phyloP scores from a whole-genome alignment of 2,888 invertebrate species.

The Anticlea derivata region DNA sequence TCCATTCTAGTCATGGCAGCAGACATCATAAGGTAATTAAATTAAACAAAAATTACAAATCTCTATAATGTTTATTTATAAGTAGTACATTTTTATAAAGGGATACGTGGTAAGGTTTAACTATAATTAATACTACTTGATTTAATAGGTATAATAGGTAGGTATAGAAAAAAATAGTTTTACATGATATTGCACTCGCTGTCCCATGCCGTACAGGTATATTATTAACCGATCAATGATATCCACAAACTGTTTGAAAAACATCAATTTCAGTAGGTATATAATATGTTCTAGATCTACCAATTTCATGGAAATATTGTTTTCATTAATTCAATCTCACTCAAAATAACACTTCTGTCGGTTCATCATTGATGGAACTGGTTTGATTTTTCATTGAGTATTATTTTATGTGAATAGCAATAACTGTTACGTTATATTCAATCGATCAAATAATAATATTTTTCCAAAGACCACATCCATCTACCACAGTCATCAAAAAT shows the following conservation, averaged over 20 bases:
- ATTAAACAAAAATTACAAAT: conserved; percentile 60
- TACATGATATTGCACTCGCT: conserved; percentile 43
- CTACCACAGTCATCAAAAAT: too few relatives aligned
- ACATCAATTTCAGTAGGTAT: neutral
- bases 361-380: too few relatives aligned
- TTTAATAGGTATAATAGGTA: too few relatives aligned
- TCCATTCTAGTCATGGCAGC: too few relatives aligned
- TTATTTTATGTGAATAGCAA: too few relatives aligned
- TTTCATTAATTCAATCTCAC: too few relatives aligned
- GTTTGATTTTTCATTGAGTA: too few relatives aligned
- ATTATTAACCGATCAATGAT: conserved; percentile 20
- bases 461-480: too few relatives aligned
- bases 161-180: conserved; percentile 37
- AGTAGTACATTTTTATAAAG: conserved; percentile 61
- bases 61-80: conserved; percentile 73
- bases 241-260: neutral
- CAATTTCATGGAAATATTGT: too few relatives aligned
- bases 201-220: conserved; percentile 36
- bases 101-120: conserved; percentile 52
- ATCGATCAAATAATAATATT: too few relatives aligned
- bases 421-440: too few relatives aligned
- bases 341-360: too few relatives aligned
- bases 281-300: neutral
- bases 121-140: conserved; percentile 55
- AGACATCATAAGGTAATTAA: conserved; percentile 6